These are phyloP conservation scores for Oenanthe melanoleuca DNA, from an alignment of 2,113 vertebrate species.

Conservation along the genomic window DNA sequence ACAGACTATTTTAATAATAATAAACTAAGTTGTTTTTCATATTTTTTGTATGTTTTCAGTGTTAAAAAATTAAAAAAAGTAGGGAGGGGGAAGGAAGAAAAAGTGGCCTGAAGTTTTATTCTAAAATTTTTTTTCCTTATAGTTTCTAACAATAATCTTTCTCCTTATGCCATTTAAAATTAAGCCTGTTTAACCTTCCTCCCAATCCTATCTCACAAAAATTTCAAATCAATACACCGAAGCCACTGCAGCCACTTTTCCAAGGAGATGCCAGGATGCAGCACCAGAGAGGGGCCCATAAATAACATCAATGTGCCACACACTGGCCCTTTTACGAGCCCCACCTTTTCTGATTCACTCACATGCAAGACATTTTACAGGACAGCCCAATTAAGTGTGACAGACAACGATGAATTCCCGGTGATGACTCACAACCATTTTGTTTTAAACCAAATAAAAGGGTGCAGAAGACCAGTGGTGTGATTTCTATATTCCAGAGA, in stretches of 20 bases:
- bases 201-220: no score
- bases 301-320: constrained; percentile 12
- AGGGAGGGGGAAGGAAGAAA: no score
- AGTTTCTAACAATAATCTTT: no score
- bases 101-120: no score
- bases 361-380: constrained; percentile 11
- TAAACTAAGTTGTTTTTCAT: no score
- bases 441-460: not conserved
- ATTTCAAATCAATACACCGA: no score
- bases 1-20: no score
- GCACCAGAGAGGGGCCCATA: constrained; percentile 15
- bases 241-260: not conserved
- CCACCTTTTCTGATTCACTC: constrained; percentile 25
- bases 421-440: not conserved
- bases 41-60: no score
- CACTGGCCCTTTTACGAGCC: not conserved
- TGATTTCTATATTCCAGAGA: not conserved
- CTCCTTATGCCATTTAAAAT: no score
- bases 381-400: constrained; percentile 14
- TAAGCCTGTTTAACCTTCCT: no score
- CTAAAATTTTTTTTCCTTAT: no score
- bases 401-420: not conserved
- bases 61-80: no score
- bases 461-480: not conserved
- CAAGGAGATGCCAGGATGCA: not conserved